Base-by-base conservation (phyloP, 2,888 invertebrate species). In the Odontocolon sp. region DNA sequence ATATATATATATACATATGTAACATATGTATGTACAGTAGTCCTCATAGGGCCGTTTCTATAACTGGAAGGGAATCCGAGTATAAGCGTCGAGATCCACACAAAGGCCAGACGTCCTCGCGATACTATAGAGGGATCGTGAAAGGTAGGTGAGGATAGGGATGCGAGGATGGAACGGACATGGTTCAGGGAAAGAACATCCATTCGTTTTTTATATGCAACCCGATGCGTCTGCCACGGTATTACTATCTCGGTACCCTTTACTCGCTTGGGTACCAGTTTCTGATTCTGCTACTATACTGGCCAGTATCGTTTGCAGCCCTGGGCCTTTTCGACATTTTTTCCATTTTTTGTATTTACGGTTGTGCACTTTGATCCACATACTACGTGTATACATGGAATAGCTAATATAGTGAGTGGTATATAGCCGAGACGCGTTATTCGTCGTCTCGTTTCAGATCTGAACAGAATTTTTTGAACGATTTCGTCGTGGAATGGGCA, bases 291-390 rank as follows among this genome's bases (percentile, higher is more conserved):
- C n/a, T 14, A 16, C 11, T 36, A 26, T 14, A 50, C 23, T 16
- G 64, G 9, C 47, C 33, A 14, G n/a, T 54, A 14, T 23, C 50
- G 26, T 33, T 9, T n/a, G 14, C 14, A 28, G 50, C 59, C 50
- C 50, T 28, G 26, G 50, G 42, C 42, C 33, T 56, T 70, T 36
- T 18, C 33, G 6, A 8, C 11, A 52, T 42, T 63, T 57, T 56
- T 59, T 18, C 23, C 42, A 36, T 69, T 59, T 69, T 69, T 31
- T 33, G 42, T 70, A 70, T 54, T 52, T 52, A 70, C 70, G 26
- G 42, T 61, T 21, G 52, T 42, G 45, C 26, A 63, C 63, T 70
- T 42, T 63, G 23, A 54, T 54, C 42, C 42, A 31, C 5, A 11
- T 52, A 61, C 42, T n/a, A 38, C 28, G 38, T n/a, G 57, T 18